phyloP scores from a whole-genome alignment of 2,797 vertebrate genomes.

The Pteropus rufus region DNA sequence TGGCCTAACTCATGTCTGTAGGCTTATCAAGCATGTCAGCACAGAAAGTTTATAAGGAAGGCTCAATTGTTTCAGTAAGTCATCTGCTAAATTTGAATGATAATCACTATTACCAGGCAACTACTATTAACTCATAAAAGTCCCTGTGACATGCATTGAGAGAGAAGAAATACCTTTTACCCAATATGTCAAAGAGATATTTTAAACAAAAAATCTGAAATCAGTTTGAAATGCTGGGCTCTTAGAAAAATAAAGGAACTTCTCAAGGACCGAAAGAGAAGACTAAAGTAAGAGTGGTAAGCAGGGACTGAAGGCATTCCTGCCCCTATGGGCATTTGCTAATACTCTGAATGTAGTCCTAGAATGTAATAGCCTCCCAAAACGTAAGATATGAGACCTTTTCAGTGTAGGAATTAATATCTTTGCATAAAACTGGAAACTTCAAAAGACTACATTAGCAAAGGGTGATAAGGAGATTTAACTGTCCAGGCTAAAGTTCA shows the following conservation, averaged over 20 bases:
- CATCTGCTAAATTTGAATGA: neutral
- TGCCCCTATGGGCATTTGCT: neutral
- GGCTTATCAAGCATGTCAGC: neutral
- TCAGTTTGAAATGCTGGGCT: neutral
- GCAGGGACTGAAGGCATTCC: neutral
- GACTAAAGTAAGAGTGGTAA: neutral
- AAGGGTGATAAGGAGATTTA: neutral
- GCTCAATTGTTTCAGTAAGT: conserved; percentile 11
- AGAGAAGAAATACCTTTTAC: neutral
- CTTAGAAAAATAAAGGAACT: neutral
- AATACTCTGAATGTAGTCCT: neutral
- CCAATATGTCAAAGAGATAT: neutral
- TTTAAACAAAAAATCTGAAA: neutral
- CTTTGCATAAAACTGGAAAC: neutral
- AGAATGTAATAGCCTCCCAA: neutral
- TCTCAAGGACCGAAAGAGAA: neutral
- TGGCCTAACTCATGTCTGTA: neutral
- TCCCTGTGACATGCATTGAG: neutral
- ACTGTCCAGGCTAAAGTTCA: neutral
- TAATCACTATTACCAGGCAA: neutral
- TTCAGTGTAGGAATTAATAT: neutral
- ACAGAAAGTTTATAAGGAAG: neutral
- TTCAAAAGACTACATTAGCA: neutral
- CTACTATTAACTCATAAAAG: neutral
- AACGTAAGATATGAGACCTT: neutral